Conservation (phyloP, 2,888 invertebrate species). For the Trichacis sp. region DNA sequence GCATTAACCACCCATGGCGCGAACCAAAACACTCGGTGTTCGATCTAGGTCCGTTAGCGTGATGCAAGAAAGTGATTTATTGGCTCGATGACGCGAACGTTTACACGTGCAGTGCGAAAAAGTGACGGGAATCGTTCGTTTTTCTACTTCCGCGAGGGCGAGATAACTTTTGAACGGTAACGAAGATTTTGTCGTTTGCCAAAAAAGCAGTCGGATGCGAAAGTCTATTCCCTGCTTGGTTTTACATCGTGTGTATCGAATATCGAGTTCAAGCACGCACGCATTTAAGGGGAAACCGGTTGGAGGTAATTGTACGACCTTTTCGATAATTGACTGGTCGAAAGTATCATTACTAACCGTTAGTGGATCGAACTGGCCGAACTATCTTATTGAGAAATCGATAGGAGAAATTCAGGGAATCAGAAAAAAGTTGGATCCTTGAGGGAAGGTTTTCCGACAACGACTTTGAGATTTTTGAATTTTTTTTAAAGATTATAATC, state of each 20-base stretch:
- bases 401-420: slow-evolving; percentile 10
- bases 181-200: slow-evolving; percentile 2
- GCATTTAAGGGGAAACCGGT: slow-evolving; percentile 55
- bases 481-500: slow-evolving; percentile 41
- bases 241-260: slow-evolving; percentile 13
- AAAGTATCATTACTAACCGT: slow-evolving; percentile 50
- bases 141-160: too few species aligned
- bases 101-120: too few species aligned
- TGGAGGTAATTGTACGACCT: slow-evolving; percentile 57
- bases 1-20: slow-evolving; percentile 59
- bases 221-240: background rate
- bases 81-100: slow-evolving; percentile 54
- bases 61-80: slow-evolving; percentile 59
- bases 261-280: slow-evolving; percentile 40
- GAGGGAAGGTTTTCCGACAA: background rate
- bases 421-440: slow-evolving; percentile 14
- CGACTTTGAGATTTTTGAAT: slow-evolving; percentile 9
- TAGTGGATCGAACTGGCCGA: slow-evolving; percentile 16
- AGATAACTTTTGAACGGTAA: too few species aligned
- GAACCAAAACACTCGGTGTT: slow-evolving; percentile 61
- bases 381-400: slow-evolving; percentile 16
- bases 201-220: slow-evolving; percentile 5
- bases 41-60: slow-evolving; percentile 43
- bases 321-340: slow-evolving; percentile 53
- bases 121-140: too few species aligned